Conservation (phyloP, 2,113 vertebrate genomes). For the Pelobates fuscus region DNA sequence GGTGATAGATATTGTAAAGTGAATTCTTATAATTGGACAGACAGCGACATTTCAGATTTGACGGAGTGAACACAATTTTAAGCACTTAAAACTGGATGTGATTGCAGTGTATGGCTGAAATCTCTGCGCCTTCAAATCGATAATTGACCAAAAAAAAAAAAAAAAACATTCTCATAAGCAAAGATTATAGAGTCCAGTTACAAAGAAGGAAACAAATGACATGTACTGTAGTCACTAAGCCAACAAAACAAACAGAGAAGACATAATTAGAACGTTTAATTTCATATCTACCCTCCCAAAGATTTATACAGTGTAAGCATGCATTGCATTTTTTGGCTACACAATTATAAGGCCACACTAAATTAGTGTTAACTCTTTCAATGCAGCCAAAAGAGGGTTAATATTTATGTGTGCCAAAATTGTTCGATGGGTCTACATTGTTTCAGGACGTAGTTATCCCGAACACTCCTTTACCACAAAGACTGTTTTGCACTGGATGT, state of each 20-base stretch:
- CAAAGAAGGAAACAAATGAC: not conserved
- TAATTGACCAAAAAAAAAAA: constrained; percentile 18
- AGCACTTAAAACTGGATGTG: constrained; percentile 25
- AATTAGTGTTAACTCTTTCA: too few species aligned
- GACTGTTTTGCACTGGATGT: too few species aligned
- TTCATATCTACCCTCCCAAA: too few species aligned
- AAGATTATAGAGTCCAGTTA: not conserved
- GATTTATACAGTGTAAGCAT: too few species aligned
- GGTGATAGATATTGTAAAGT: constrained; percentile 18
- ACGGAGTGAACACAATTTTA: constrained; percentile 32
- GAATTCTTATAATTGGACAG: constrained; percentile 26
- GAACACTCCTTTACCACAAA: too few species aligned
- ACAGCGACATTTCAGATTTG: constrained; percentile 31
- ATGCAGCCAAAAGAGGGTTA: too few species aligned
- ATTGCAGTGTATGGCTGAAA: constrained; percentile 4
- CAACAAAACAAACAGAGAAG: not conserved
- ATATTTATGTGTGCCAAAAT: too few species aligned
- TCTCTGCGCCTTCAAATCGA: constrained; percentile 1
- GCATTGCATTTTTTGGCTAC: too few species aligned
- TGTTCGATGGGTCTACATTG: too few species aligned
- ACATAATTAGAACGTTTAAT: not conserved
- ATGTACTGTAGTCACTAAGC: too few species aligned
- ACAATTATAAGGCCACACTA: too few species aligned
- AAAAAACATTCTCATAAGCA: constrained; percentile 14
- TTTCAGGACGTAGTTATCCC: too few species aligned